A percentile compares a stretch with the other conserved stretches of the same genome.
Conservation (phyloP, 2,797 vertebrate species). For the Sphenopsis melanotis region DNA sequence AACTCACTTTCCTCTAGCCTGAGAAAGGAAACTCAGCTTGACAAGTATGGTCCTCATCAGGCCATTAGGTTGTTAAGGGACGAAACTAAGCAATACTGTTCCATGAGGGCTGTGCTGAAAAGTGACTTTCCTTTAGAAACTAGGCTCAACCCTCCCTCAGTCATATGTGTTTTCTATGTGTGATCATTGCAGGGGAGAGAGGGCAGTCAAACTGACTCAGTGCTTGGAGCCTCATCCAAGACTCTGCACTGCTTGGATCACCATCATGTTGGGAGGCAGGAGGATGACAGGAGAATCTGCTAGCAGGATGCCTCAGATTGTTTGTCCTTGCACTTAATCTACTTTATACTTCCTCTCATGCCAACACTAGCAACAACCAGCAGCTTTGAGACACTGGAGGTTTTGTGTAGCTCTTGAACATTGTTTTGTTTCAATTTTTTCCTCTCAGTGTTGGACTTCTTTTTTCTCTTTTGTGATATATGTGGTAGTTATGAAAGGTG, state of each 20-base stretch:
- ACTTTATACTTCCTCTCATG: conserved; percentile 39
- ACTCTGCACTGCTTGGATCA: conserved; percentile 38
- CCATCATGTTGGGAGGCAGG: neutral
- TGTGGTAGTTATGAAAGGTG: conserved; percentile 49
- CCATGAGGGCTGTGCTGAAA: neutral
- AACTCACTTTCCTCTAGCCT: neutral
- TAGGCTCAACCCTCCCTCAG: neutral
- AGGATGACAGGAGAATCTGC: conserved; percentile 38
- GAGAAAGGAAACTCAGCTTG: neutral
- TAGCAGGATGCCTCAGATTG: conserved; percentile 40
- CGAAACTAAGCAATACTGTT: neutral
- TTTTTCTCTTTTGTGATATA: conserved; percentile 19
- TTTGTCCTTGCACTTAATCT: conserved; percentile 59
- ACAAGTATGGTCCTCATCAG: neutral
- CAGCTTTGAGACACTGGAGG: conserved; percentile 40
- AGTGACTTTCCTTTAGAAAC: conserved; percentile 29
- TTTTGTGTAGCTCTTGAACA: conserved; percentile 37
- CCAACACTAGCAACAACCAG: conserved; percentile 54
- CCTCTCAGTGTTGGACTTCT: neutral
- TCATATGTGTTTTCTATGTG: neutral
- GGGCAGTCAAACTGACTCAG: conserved; percentile 45
- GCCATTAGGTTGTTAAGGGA: neutral
- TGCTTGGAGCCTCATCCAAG: conserved; percentile 14
- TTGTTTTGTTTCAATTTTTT: conserved; percentile 45
- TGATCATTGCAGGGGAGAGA: conserved; percentile 15